Conservation (phyloP, 2,888 invertebrate species). For the Platycnemis pennipes region DNA sequence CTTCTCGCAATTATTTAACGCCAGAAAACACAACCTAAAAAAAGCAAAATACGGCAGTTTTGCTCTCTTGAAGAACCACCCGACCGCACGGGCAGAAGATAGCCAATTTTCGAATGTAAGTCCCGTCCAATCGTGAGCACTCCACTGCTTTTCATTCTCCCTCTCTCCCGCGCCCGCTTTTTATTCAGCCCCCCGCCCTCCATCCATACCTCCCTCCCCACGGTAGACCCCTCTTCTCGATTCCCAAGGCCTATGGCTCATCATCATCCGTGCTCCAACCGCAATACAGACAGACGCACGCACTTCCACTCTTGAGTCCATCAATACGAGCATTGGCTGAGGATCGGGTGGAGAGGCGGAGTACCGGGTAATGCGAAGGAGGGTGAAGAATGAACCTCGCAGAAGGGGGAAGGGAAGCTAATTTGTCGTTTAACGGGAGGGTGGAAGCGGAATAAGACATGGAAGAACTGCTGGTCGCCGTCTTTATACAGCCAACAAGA, state of each 20-base stretch:
- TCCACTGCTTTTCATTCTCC: conserved; percentile 26
- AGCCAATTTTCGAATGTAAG: conserved; percentile 60
- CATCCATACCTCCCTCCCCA: neutral
- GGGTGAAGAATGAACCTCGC: conserved; percentile 9
- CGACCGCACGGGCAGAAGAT: conserved; percentile 33
- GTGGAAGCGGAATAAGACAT: neutral
- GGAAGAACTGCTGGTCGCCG: neutral
- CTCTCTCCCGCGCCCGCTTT: neutral
- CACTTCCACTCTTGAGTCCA: conserved; percentile 52
- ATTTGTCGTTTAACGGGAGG: conserved; percentile 44
- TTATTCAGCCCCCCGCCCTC: neutral
- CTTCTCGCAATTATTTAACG: conserved; percentile 52
- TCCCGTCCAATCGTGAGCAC: conserved; percentile 61
- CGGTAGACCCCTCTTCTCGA: neutral
- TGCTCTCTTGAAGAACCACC: conserved; percentile 45
- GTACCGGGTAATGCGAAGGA: conserved; percentile 5
- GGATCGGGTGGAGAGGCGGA: conserved; percentile 18
- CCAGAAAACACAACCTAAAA: conserved; percentile 47
- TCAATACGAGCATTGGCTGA: conserved; percentile 52
- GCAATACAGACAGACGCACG: conserved; percentile 1
- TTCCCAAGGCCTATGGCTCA: neutral
- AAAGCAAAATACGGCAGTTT: conserved; percentile 29
- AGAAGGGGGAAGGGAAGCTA: neutral
- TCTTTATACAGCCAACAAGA: neutral
- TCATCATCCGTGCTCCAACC: neutral